Evolutionary conservation across 1,140 invertebrate genomes (phyloP).

Genomic region (Gerris buenoi): DNA sequence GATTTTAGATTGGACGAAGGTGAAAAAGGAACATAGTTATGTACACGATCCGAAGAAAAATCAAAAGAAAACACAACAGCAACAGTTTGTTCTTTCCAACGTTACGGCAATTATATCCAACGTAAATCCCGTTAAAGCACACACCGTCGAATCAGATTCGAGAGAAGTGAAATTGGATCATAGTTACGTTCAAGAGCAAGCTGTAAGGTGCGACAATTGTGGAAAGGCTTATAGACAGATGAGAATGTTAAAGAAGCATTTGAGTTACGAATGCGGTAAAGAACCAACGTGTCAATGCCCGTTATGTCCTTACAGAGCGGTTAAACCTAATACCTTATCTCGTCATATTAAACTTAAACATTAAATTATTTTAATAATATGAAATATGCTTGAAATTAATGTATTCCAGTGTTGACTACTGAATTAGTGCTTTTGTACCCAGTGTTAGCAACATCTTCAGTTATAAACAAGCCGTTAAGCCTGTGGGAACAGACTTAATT

Average conservation of each 20-base stretch:
- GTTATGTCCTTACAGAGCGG: not conserved
- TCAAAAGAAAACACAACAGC: not conserved
- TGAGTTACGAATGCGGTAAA: slow-evolving; percentile 44
- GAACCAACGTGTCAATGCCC: not conserved
- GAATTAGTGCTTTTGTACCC: no score
- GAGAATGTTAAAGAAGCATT: slow-evolving; percentile 26
- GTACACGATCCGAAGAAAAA: not conserved
- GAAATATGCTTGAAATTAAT: no score
- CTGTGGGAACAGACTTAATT: no score
- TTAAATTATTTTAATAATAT: no score
- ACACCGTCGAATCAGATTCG: not conserved
- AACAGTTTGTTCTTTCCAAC: not conserved
- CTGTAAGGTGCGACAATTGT: slow-evolving; percentile 12
- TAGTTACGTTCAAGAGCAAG: slow-evolving; percentile 9
- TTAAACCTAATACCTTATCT: not conserved
- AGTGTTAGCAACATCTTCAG: no score
- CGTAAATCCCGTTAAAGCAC: not conserved
- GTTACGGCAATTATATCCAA: not conserved
- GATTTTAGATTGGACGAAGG: not conserved
- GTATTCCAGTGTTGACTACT: no score
- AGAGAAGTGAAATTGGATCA: slow-evolving; percentile 9
- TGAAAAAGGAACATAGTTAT: slow-evolving; percentile 3
- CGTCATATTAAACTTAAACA: not conserved
- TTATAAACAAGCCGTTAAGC: no score
- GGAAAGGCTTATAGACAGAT: slow-evolving; percentile 19